A percentile compares a stretch with the other conserved stretches of the same genome.
Conservation (phyloP, 2,888 invertebrate genomes). For the Adineta ricciae region DNA sequence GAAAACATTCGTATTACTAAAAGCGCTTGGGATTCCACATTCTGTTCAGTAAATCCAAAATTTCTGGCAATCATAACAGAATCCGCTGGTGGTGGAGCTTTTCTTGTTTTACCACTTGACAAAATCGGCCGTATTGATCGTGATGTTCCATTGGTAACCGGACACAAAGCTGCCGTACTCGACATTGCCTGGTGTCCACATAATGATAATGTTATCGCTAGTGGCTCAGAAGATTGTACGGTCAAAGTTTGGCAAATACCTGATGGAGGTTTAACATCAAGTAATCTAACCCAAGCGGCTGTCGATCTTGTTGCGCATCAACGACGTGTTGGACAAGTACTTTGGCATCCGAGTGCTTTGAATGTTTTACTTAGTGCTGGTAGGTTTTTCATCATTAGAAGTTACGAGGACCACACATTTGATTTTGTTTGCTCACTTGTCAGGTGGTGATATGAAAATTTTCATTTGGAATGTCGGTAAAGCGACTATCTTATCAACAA, state of each 20-base stretch:
- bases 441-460: slow-evolving; percentile 57
- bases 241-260: slow-evolving; percentile 81
- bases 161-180: slow-evolving; percentile 78
- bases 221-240: slow-evolving; percentile 86
- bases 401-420: background rate
- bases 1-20: slow-evolving; percentile 85
- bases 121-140: slow-evolving; percentile 82
- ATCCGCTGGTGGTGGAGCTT: slow-evolving; percentile 83
- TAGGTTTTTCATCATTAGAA: background rate
- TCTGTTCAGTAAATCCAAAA: slow-evolving; percentile 88
- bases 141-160: slow-evolving; percentile 64
- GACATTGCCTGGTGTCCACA: slow-evolving; percentile 93
- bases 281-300: slow-evolving; percentile 67
- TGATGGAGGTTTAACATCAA: slow-evolving; percentile 65
- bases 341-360: slow-evolving; percentile 82
- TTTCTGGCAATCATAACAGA: slow-evolving; percentile 79
- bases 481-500: slow-evolving; percentile 71
- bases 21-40: slow-evolving; percentile 84
- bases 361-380: slow-evolving; percentile 70
- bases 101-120: slow-evolving; percentile 78
- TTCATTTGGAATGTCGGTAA: slow-evolving; percentile 85
- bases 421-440: slow-evolving; percentile 28
- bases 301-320: slow-evolving; percentile 81
- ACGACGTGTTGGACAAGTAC: slow-evolving; percentile 71
- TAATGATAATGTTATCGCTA: slow-evolving; percentile 88